Base-by-base conservation (phyloP, 1,140 invertebrate species). In the Chironomus striatipennis region DNA sequence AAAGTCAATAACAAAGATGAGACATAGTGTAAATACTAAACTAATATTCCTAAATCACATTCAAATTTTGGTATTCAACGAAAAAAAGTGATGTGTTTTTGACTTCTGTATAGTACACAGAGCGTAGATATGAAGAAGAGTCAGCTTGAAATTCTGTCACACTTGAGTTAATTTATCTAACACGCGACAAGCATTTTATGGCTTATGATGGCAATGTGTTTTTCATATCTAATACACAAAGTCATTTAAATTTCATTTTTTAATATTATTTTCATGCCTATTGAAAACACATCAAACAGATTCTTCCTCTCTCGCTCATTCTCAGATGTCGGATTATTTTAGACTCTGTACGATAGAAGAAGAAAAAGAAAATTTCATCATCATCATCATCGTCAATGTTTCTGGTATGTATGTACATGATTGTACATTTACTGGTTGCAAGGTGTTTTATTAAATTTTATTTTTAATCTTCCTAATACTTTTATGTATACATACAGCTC, bases 91-190 rank as follows among this genome's bases (percentile, higher is more conserved):
- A 15, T 12, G 12, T 57, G 47, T 57, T 12, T 57, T 57, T 57
- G 10, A 15, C 10, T 15, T 15, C 12, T 57, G 10, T 57, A 15
- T 10, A 15, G 47, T 5, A 34, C 24, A 34, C 24, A 34, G 24
- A 34, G 24, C 24, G 1, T 5, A 57, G 47, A 57, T 12, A 57
- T 57, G 47, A 57, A 15, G 47, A 57, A 57, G 47, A 57, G 47
- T 57, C 47, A 57, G 47, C 47, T 57, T 57, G 47, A 57, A 12
- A 57, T 57, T 57, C 47, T 57, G 47, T 57, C 47, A 57, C 47
- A 57, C 47, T 57, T 57, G 47, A 57, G 47, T 57, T 57, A 57
- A 57, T 57, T 57, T 57, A 57, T 57, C 47, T 57, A 57, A 57
- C 47, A 57, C 47, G 47, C 47, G 47, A 57, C 47, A 57, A 57